A percentile compares a stretch with the other conserved stretches of the same genome.
Conservation (phyloP, 2,113 vertebrate genomes). For the Catagonus wagneri region DNA sequence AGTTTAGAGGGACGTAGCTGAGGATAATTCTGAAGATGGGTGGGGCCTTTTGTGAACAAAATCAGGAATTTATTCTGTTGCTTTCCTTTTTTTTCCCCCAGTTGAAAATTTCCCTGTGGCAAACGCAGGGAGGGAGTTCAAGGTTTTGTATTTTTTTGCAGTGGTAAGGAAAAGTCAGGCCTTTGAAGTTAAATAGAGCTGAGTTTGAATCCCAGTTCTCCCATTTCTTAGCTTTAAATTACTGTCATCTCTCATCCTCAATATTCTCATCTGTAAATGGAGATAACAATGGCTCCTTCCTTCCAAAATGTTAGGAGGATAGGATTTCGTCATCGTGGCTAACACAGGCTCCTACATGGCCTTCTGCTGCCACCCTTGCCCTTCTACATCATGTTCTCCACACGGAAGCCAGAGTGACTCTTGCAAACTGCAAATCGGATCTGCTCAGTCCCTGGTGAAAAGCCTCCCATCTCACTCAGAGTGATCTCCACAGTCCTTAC, state of each 20-base stretch:
- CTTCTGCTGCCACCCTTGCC: neutral
- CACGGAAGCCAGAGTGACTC: neutral
- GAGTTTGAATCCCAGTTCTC: neutral
- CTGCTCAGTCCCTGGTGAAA: neutral
- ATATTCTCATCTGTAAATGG: neutral
- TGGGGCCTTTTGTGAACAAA: neutral
- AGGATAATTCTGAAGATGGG: neutral
- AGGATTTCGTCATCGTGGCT: neutral
- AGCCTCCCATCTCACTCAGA: neutral
- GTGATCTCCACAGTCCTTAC: neutral
- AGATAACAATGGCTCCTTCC: neutral
- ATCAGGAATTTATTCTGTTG: neutral
- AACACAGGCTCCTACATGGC: neutral
- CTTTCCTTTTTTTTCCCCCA: neutral
- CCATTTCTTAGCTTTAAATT: neutral
- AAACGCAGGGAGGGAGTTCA: conserved; percentile 5
- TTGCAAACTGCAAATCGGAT: neutral
- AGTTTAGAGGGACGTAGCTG: neutral
- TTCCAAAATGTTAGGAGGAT: neutral
- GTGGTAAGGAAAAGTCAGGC: neutral
- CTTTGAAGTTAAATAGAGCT: neutral
- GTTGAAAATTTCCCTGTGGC: neutral
- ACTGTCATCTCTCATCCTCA: neutral
- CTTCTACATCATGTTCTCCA: neutral
- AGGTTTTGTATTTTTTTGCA: neutral